Evolutionary conservation across 2,888 invertebrate species (phyloP).

Genomic region (Synergus laeviventris): DNA sequence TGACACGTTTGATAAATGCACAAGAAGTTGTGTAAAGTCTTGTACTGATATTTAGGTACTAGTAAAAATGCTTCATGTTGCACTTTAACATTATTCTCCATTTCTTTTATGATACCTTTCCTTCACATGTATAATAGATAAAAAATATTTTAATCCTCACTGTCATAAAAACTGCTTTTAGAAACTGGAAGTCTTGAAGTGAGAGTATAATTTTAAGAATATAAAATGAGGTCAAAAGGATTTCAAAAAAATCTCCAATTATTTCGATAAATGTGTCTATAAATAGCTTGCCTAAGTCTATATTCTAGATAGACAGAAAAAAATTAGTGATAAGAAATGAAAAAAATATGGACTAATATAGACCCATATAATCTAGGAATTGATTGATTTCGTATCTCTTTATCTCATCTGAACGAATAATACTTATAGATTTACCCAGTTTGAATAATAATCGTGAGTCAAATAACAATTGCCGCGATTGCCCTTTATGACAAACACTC

Average conservation of each 20-base stretch:
- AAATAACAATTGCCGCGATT: constrained; percentile 28
- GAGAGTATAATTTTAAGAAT: no score
- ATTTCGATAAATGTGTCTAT: neutral
- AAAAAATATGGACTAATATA: neutral
- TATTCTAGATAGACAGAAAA: neutral
- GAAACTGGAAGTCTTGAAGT: no score
- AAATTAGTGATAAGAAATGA: neutral
- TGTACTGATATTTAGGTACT: constrained; percentile 40
- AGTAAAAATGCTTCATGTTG: constrained; percentile 38
- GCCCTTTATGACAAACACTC: constrained; percentile 32
- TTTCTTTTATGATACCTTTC: neutral
- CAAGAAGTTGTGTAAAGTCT: constrained; percentile 26
- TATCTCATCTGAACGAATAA: neutral
- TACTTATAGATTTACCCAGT: neutral
- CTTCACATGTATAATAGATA: no score
- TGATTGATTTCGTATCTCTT: neutral
- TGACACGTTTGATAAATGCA: constrained; percentile 32
- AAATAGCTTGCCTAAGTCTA: neutral
- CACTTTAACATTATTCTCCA: neutral
- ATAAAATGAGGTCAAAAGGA: no score
- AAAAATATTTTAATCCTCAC: no score
- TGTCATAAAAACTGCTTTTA: no score
- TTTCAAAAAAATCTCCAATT: no score
- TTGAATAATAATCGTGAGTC: constrained; percentile 17
- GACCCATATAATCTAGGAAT: neutral